phyloP scores from a whole-genome alignment of 2,888 invertebrate genomes.

The Holacanthella duospinosa region DNA sequence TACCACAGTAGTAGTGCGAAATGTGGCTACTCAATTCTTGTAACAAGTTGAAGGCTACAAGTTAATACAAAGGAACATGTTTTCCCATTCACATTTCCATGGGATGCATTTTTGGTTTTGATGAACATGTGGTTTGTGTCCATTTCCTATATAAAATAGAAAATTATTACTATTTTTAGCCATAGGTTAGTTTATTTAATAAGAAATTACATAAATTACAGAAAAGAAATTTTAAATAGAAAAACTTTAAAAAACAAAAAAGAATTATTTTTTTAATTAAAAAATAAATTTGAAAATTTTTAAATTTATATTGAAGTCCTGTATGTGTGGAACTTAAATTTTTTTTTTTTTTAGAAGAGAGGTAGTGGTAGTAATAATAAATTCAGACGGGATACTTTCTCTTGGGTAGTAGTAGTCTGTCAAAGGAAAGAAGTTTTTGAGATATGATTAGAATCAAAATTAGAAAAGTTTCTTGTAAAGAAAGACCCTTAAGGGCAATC shows the following conservation, averaged over 20 bases:
- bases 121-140: neutral
- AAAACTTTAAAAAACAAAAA: neutral
- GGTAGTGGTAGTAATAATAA: neutral
- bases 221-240: too few relatives aligned
- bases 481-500: slow-evolving; percentile 1
- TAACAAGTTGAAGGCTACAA: neutral
- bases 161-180: too few relatives aligned
- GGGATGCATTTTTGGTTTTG: too few relatives aligned
- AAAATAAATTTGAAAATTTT: too few relatives aligned
- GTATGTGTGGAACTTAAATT: too few relatives aligned
- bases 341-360: neutral
- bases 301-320: too few relatives aligned
- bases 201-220: too few relatives aligned
- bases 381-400: neutral
- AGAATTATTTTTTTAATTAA: too few relatives aligned
- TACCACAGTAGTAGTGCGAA: neutral
- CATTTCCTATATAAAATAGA: neutral
- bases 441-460: slow-evolving; percentile 6
- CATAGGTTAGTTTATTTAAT: too few relatives aligned
- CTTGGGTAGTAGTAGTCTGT: neutral
- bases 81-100: neutral
- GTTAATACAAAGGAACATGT: neutral
- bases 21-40: neutral
- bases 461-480: slow-evolving; percentile 3
- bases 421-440: slow-evolving; percentile 3